Conservation (phyloP, 2,113 vertebrate species). For the Aegotheles bennettii region DNA sequence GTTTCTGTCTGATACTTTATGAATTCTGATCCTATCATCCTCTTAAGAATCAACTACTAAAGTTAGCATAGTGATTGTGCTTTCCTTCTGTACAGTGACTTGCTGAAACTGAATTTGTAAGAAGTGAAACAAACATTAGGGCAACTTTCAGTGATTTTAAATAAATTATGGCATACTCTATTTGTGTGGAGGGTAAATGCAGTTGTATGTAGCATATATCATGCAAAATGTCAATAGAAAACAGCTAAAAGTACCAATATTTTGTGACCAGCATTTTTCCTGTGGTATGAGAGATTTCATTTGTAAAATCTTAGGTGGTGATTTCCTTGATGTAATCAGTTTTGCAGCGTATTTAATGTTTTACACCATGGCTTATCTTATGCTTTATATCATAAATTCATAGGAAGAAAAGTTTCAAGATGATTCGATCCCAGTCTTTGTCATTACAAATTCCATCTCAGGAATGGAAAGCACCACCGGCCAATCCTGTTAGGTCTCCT, state of each 20-base stretch:
- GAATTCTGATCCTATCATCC: neutral
- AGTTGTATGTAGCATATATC: neutral
- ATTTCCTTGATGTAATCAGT: neutral
- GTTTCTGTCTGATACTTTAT: neutral
- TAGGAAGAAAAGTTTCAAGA: constrained; percentile 92
- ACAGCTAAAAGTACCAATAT: neutral
- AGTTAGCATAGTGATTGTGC: neutral
- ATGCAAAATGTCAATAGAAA: neutral
- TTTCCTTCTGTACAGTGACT: neutral
- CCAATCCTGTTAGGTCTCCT: constrained; percentile 66
- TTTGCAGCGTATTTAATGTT: constrained; percentile 5
- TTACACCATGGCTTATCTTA: constrained; percentile 39
- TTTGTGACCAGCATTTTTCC: neutral
- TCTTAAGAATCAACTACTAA: neutral
- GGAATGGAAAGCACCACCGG: constrained; percentile 69
- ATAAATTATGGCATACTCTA: neutral
- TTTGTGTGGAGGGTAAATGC: neutral
- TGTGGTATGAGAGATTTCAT: neutral
- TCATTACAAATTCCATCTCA: constrained; percentile 81
- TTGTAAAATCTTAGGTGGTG: neutral
- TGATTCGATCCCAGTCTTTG: constrained; percentile 92
- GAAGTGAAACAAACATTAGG: neutral
- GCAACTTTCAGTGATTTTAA: neutral
- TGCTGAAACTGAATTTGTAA: neutral
- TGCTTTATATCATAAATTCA: constrained; percentile 37